Evolutionary conservation across 1,140 invertebrate genomes (phyloP), one percentile per base, ranked within the genome.

Genomic region (Conus ventricosus): DNA sequence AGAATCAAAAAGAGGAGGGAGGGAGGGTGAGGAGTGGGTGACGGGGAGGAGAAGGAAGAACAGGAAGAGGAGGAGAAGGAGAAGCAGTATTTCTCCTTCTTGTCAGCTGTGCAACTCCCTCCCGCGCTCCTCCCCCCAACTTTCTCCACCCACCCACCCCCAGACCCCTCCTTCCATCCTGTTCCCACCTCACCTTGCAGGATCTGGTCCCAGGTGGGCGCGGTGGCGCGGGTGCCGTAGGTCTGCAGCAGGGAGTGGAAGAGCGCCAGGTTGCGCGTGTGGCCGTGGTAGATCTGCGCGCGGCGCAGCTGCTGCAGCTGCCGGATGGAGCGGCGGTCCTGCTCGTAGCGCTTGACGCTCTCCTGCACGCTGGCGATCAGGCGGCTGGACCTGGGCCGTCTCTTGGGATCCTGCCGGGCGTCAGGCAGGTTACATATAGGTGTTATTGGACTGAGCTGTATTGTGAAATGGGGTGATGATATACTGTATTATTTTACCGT

Each of bases 331-430:
- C 84, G 90, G 81, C 93, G 87, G 89, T 92, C 88, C 23, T 87
- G 84, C 84, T 93, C 91, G 88, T 92, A 94, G 10, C 87, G 51
- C 78, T 88, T 87, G 51, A 94, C 93, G 90, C 93, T 94, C 51
- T 90, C 91, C 81, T 92, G 91, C 27, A 93, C 88, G n/a, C 88
- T 87, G 75, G 88, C 84, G 2, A 86, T 82, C 25, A 91, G 60
- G 67, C 54, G 75, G 51, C 84, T 86, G 53, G 57, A 75, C 53
- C 54, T n/a, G 53, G 55, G 20, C 71, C 81, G 8, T 81, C 76
- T 80, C 20, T 76, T 75, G 71, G 63, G 51, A 60, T 87, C 8
- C 76, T 81, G 75, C 63, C 84, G 57, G 75, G 80, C 39, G 23
- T 23, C 71, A n/a, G 8, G 82, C 39, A 82, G 23, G 53, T 67